A percentile compares a stretch with the other conserved stretches of the same genome.
Conservation (phyloP, 37 sponge, comb jelly and placozoan species). For the Petrosia ficiformis region DNA sequence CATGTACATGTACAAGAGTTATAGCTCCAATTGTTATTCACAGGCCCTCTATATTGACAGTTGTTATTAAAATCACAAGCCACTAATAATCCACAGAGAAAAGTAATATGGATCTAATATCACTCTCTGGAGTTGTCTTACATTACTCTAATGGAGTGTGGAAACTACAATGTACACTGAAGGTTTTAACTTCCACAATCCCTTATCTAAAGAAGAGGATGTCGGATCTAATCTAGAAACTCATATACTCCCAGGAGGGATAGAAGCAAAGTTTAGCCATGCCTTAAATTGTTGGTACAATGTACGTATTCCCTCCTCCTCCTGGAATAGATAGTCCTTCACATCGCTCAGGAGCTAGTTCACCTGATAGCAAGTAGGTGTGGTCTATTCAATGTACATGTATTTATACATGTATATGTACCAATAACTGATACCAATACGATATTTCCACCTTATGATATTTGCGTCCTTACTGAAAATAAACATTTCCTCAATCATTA, state of each 20-base stretch:
- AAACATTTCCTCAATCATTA: too few species aligned
- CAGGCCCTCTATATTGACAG: slow-evolving; percentile 30
- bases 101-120: slow-evolving; percentile 59
- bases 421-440: too few species aligned
- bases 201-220: slow-evolving; percentile 29
- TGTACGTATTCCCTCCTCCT: slow-evolving; percentile 54
- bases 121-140: slow-evolving; percentile 64
- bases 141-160: slow-evolving; percentile 43
- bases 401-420: too few species aligned
- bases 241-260: slow-evolving; percentile 50
- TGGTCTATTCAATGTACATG: too few species aligned
- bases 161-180: slow-evolving; percentile 35
- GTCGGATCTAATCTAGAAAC: slow-evolving; percentile 44
- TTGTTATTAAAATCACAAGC: slow-evolving; percentile 32
- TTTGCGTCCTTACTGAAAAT: too few species aligned
- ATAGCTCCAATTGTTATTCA: neutral
- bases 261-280: slow-evolving; percentile 70
- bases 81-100: neutral
- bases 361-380: too few species aligned
- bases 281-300: slow-evolving; percentile 70
- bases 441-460: too few species aligned
- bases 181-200: slow-evolving; percentile 44
- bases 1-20: too few species aligned
- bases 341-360: too few species aligned
- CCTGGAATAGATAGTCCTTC: too few species aligned